Percentiles rank a stretch among this genome's conserved stretches.
phyloP scores from a whole-genome alignment of 1,140 invertebrate genomes.

The Rhizoglyphus robini region DNA sequence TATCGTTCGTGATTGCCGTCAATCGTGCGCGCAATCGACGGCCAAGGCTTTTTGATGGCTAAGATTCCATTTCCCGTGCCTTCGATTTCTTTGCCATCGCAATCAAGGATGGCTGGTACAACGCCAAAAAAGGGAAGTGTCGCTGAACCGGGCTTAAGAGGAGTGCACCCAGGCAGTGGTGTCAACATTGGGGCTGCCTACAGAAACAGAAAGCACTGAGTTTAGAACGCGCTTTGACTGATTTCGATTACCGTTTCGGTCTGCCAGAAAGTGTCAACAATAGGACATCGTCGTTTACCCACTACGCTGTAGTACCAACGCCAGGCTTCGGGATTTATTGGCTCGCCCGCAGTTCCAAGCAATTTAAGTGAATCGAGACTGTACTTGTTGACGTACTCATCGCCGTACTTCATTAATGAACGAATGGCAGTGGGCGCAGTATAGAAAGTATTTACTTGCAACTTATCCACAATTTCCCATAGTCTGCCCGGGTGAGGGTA shows the following conservation, averaged over 20 bases:
- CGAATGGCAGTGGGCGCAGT: slow-evolving; percentile 95
- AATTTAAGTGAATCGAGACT: slow-evolving; percentile 48
- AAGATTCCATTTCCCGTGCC: slow-evolving; percentile 85
- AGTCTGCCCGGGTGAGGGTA: slow-evolving; percentile 61
- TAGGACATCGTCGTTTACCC: slow-evolving; percentile 51
- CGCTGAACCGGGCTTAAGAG: slow-evolving; percentile 91
- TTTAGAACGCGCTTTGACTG: not conserved
- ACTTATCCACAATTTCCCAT: slow-evolving; percentile 84
- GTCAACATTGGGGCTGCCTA: slow-evolving; percentile 57
- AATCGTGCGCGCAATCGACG: slow-evolving; percentile 87
- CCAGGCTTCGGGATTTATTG: slow-evolving; percentile 97
- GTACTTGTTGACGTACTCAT: slow-evolving; percentile 43
- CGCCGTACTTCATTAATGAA: slow-evolving; percentile 74
- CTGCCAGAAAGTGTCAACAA: slow-evolving; percentile 98
- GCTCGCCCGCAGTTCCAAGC: slow-evolving; percentile 87
- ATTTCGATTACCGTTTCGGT: slow-evolving; percentile 59
- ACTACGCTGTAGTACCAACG: slow-evolving; percentile 84
- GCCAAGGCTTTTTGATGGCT: slow-evolving; percentile 60
- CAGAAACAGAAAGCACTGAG: not conserved
- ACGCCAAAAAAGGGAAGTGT: slow-evolving; percentile 95
- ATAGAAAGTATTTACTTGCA: slow-evolving; percentile 90
- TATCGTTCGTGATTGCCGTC: slow-evolving; percentile 83
- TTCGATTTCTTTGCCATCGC: slow-evolving; percentile 68
- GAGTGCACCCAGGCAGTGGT: slow-evolving; percentile 80
- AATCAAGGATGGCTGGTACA: slow-evolving; percentile 67